These are phyloP conservation scores for Myiagra hebetior DNA, from an alignment of 2,113 vertebrate genomes.

Conservation along the genomic window DNA sequence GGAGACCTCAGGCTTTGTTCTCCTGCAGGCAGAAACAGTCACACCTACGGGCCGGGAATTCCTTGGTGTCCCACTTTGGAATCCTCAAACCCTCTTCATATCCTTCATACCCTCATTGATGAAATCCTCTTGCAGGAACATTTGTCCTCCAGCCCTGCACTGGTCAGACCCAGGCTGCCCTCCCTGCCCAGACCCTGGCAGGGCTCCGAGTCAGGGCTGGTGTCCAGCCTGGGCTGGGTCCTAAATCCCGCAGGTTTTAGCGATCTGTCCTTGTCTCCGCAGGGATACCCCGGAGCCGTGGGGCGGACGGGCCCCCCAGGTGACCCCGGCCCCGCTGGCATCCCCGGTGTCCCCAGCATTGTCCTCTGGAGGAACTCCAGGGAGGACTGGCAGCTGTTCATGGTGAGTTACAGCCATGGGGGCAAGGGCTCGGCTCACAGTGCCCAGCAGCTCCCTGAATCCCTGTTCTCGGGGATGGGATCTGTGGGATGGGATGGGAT, in stretches of 20 bases:
- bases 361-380: slow-evolving; percentile 84
- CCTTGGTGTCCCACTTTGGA: neutral
- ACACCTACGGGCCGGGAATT: accelerated
- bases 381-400: slow-evolving; percentile 84
- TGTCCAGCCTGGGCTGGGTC: neutral
- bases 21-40: neutral
- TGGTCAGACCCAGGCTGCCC: neutral
- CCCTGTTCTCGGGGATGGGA: too few species aligned
- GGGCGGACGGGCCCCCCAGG: slow-evolving; percentile 73
- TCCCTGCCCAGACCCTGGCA: neutral
- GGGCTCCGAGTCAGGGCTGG: neutral
- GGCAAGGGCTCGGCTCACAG: accelerated
- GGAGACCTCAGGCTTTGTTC: neutral
- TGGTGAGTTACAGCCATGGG: slow-evolving; percentile 9
- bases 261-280: neutral
- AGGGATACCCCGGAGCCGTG: slow-evolving; percentile 77
- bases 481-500: too few species aligned
- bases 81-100: too few species aligned
- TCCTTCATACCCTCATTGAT: too few species aligned
- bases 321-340: slow-evolving; percentile 71
- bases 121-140: neutral
- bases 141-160: neutral
- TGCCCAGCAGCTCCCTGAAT: neutral
- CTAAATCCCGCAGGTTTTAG: neutral
- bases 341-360: slow-evolving; percentile 76